phyloP scores from a whole-genome alignment of 2,113 vertebrate genomes.

The Nothocercus nigrocapillus region DNA sequence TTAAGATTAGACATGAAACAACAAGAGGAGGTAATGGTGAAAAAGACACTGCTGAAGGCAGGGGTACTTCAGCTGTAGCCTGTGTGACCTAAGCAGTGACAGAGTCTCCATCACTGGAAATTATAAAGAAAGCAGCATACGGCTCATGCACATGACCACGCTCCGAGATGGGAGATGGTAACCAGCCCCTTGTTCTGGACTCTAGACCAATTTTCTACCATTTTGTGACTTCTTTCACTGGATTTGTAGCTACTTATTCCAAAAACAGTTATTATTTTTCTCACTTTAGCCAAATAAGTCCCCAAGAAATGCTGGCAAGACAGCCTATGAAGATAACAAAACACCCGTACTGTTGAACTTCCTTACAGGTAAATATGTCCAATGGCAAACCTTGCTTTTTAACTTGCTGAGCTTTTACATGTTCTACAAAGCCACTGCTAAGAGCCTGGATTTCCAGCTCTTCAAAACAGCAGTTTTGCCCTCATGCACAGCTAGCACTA shows the following conservation, averaged over 20 bases:
- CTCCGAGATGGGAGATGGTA: not conserved
- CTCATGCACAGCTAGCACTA: not conserved
- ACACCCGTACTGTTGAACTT: not conserved
- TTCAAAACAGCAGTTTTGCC: not conserved
- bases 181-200: not conserved
- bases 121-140: not conserved
- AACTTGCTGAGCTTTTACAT: not conserved
- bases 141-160: not conserved
- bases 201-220: not conserved
- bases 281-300: not conserved
- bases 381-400: not conserved
- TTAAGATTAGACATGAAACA: not conserved
- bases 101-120: not conserved
- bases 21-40: accelerated
- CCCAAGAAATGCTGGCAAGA: not conserved
- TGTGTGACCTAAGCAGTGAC: not conserved
- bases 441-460: not conserved
- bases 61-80: not conserved
- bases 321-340: not conserved
- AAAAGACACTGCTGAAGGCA: not conserved
- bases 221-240: not conserved
- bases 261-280: not conserved
- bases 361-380: not conserved
- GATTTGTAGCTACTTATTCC: not conserved
- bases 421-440: not conserved